Conservation (phyloP, 2,113 vertebrate species). For the Isichthys henryi region DNA sequence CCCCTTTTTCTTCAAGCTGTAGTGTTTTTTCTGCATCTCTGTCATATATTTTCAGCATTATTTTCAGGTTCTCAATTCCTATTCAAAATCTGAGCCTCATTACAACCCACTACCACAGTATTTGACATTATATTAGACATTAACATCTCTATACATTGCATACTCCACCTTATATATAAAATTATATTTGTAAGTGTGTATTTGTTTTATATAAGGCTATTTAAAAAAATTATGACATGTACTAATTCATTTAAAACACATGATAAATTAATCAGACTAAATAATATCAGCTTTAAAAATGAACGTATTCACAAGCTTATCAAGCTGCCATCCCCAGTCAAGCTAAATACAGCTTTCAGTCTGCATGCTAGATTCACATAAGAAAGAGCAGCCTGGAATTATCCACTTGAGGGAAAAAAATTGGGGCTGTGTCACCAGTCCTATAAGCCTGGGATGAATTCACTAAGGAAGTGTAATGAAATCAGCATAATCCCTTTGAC, state of each 20-base stretch:
- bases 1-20: background rate
- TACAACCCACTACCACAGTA: background rate
- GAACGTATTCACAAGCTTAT: background rate
- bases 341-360: background rate
- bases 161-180: background rate
- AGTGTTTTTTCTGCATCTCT: background rate
- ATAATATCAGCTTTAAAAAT: background rate
- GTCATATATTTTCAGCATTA: background rate
- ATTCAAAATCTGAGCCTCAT: background rate
- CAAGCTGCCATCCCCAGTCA: too few species aligned
- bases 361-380: background rate
- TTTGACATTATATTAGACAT: background rate
- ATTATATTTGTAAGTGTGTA: background rate
- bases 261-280: background rate
- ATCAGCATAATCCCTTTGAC: conserved; percentile 51
- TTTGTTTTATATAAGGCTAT: background rate
- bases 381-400: conserved; percentile 11
- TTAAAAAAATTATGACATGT: background rate
- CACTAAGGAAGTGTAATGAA: conserved; percentile 54
- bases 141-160: background rate
- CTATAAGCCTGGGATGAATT: conserved; percentile 47
- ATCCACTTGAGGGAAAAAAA: conserved; percentile 25
- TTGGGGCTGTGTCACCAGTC: conserved; percentile 28
- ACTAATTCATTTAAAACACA: background rate
- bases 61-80: background rate